phyloP scores from a whole-genome alignment of 2,888 invertebrate genomes.

The Eupsilia transversa region DNA sequence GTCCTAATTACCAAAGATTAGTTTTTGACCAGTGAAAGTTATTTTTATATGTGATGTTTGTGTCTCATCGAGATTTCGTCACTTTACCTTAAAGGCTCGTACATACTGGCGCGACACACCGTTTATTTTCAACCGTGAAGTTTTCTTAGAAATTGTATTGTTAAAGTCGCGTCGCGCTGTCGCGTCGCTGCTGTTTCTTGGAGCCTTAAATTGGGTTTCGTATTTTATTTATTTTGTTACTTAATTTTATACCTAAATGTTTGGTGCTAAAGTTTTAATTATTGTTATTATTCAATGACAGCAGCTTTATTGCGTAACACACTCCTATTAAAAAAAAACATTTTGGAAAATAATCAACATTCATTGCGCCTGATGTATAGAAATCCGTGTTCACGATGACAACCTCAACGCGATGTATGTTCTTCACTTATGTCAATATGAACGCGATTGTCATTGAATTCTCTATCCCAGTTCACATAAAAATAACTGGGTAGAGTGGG shows the following conservation, averaged over 20 bases:
- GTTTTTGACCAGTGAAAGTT: background rate
- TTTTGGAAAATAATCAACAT: background rate
- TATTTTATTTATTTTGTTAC: background rate
- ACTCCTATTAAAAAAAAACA: background rate
- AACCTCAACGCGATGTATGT: background rate
- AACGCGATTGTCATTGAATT: background rate
- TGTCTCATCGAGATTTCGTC: background rate
- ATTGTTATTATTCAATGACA: background rate
- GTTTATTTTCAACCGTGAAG: no score
- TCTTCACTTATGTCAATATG: background rate
- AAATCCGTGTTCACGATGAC: background rate
- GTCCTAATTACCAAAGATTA: slow-evolving; percentile 3
- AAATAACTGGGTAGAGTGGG: background rate
- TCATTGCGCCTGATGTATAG: background rate
- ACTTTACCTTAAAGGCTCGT: background rate
- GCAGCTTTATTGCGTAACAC: background rate
- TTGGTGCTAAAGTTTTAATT: background rate
- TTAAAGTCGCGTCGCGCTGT: no score
- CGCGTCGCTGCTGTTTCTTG: no score
- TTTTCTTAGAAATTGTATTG: no score
- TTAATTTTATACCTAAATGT: background rate
- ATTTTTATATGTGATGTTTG: background rate
- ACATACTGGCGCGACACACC: no score
- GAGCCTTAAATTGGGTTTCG: no score
- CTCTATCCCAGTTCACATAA: background rate